A percentile compares a stretch with the other conserved stretches of the same genome.
Evolutionary conservation across 2,888 invertebrate genomes (phyloP).

Genomic region (Eurytoma adleriae): DNA sequence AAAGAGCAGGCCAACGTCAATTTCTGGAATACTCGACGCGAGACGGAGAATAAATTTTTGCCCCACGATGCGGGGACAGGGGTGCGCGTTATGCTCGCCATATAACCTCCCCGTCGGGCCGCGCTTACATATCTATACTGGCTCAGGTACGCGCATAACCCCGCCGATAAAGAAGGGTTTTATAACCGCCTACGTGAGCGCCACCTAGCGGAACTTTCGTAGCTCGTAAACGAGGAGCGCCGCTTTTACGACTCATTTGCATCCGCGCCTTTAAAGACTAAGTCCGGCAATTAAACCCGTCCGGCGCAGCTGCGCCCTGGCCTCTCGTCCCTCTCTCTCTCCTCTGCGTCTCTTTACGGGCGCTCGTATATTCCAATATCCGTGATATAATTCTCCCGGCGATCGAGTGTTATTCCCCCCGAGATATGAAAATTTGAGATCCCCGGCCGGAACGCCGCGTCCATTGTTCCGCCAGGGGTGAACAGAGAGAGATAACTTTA

Average conservation of each 20-base stretch:
- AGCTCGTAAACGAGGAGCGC: conserved; percentile 52
- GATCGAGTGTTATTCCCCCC: conserved; percentile 58
- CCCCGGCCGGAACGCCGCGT: neutral
- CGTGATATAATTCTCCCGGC: conserved; percentile 60
- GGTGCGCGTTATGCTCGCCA: neutral
- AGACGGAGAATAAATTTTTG: conserved; percentile 4
- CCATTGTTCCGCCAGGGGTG: conserved; percentile 29
- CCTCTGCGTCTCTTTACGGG: conserved; percentile 43
- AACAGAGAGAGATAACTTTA: neutral
- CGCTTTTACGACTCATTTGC: conserved; percentile 74
- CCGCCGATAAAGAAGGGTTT: conserved; percentile 55
- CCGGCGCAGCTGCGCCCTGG: conserved; percentile 62
- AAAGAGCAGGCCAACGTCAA: no score
- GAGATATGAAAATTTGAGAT: conserved; percentile 48
- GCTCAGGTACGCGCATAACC: conserved; percentile 46
- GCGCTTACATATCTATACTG: neutral
- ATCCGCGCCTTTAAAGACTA: conserved; percentile 71
- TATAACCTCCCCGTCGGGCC: neutral
- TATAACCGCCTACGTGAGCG: conserved; percentile 35
- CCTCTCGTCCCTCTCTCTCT: neutral
- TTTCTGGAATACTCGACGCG: conserved; percentile 18
- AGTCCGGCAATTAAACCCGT: conserved; percentile 73
- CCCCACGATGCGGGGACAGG: conserved; percentile 6
- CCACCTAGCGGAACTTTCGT: conserved; percentile 34
- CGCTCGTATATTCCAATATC: conserved; percentile 65